phyloP scores from a whole-genome alignment of 2,888 invertebrate species.

The Drosophila nr. perissopoda region DNA sequence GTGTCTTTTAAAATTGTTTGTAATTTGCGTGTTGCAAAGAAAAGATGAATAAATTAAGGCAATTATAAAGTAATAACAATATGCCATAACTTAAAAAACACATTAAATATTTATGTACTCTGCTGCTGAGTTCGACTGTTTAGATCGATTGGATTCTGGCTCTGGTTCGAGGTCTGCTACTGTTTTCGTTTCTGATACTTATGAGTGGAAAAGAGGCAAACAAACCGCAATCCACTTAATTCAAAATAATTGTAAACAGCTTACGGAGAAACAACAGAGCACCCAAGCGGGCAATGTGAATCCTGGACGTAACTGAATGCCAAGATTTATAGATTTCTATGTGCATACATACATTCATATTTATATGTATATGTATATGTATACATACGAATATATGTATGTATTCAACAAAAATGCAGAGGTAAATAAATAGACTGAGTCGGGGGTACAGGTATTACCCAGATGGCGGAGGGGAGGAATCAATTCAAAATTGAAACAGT shows the following conservation, averaged over 20 bases:
- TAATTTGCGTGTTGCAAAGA: neutral
- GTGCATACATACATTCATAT: neutral
- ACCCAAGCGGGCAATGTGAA: constrained; percentile 39
- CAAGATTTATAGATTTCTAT: constrained; percentile 59
- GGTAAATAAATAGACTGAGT: constrained; percentile 55
- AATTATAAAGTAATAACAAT: constrained; percentile 40
- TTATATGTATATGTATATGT: constrained; percentile 1
- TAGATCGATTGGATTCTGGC: constrained; percentile 11
- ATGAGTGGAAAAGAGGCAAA: constrained; percentile 22
- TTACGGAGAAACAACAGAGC: constrained; percentile 45
- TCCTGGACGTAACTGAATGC: constrained; percentile 68
- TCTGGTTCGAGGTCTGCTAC: neutral
- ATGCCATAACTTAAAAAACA: constrained; percentile 19
- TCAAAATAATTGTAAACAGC: constrained; percentile 71
- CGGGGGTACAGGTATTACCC: constrained; percentile 27
- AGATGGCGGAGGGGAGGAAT: constrained; percentile 23
- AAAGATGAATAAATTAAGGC: constrained; percentile 34
- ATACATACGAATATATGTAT: constrained; percentile 13
- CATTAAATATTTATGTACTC: constrained; percentile 49
- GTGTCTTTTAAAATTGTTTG: constrained; percentile 1
- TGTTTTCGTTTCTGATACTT: neutral
- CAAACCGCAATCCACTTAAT: constrained; percentile 59
- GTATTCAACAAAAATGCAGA: constrained; percentile 33
- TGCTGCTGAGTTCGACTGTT: constrained; percentile 1
- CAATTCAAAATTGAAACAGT: constrained; percentile 16